Evolutionary conservation across 2,888 invertebrate species (phyloP), one percentile per base, ranked within the genome.

Genomic region (Melanostoma mellinum): DNA sequence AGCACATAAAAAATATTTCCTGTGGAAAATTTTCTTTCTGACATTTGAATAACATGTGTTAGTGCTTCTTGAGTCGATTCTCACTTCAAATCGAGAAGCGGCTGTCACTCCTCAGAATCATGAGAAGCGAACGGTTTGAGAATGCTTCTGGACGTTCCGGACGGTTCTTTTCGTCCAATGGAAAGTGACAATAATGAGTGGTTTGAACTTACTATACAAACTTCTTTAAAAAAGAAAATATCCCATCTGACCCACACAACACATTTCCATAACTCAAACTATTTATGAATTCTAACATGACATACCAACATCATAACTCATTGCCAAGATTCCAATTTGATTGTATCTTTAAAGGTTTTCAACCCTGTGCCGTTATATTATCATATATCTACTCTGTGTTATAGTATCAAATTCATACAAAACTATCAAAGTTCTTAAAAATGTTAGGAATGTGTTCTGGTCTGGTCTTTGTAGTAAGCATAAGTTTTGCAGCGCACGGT

Each of bases 291-390:
- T 52, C 75, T 60, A 42, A 67, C 56, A 71, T 56, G 71, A 71
- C 71, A 61, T 71, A 55, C 71, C 44, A 69, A 61, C 71, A 77
- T 77, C 30, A 56, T 58, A 56, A 58, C 52, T 56, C 42, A 71
- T 71, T 35, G 42, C 30, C 20, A 35, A 42, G 42, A 67, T 60
- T 78, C 67, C 73, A 60, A 48, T 44, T 60, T 46, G 72, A 78
- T 78, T 60, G 56, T 72, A 78, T 72, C 72, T 67, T 35, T 20
- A 20, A 20, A 20, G 1, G 3, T 42, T 6, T 32, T 33, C 1
- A 46, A 61, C 42, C 48, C 48, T 38, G 50, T 3, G 32, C 9
- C 8, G 36, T 33, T 9, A 35, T 6, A 53, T 33, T 1, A 33
- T 8, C 5, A 42, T 10, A 38, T 3, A 10, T 46, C 9, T 10